phyloP scores from a whole-genome alignment of 2,113 vertebrate species.

The Epinephelus cyanopodus region DNA sequence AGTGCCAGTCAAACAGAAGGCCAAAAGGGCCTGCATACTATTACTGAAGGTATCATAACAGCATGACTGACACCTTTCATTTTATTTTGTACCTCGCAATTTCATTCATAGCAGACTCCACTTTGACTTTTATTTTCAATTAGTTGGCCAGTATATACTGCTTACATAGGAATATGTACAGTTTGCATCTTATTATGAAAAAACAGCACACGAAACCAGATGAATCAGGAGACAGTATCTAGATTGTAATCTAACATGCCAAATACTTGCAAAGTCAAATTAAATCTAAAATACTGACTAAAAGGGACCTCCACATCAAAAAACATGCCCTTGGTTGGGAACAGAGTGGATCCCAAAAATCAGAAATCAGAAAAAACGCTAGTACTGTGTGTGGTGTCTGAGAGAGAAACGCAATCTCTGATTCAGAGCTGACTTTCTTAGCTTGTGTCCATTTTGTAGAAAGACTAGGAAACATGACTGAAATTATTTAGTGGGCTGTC shows the following conservation, averaged over 20 bases:
- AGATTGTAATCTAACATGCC: background rate
- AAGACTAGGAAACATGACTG: background rate
- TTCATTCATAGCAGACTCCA: background rate
- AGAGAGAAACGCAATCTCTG: background rate
- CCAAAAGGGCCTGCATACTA: background rate
- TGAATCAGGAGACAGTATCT: background rate
- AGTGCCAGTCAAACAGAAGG: slow-evolving; percentile 49
- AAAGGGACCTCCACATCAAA: background rate
- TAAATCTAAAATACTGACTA: background rate
- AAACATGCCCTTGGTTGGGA: background rate
- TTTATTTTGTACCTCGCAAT: background rate
- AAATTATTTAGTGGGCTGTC: background rate
- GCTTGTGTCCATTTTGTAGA: background rate
- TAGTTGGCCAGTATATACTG: too few species aligned
- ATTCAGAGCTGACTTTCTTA: background rate
- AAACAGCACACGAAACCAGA: background rate
- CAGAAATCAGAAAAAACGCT: background rate
- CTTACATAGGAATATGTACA: too few species aligned
- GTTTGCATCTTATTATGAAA: background rate
- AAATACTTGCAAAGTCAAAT: background rate
- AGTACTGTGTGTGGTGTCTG: background rate
- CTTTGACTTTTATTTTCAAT: too few species aligned
- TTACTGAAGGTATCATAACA: background rate
- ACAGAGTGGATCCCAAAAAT: background rate
- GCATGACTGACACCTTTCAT: background rate